Base-by-base conservation (phyloP, 1,140 invertebrate species). In the Euschistus heros region DNA sequence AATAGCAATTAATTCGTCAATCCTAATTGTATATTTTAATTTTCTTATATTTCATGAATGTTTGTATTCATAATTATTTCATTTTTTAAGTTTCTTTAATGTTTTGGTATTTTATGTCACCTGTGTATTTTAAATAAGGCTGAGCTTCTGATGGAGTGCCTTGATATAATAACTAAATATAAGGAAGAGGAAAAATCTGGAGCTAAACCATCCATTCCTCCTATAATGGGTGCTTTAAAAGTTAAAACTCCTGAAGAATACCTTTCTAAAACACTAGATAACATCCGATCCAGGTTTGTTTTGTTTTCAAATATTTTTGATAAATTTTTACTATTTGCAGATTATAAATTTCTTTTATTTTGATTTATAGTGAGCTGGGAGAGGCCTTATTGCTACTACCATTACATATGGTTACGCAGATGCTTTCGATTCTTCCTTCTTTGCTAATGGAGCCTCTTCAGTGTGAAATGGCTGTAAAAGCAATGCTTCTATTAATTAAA, bases 371-470 rank as follows among this genome's bases (percentile, higher is more conserved):
- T 75, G 92, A 97, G 73, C 76, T 98, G 50, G 92, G 97, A 75
- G 91, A 96, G 77, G 82, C 91, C 0, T 76, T 98, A 2, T 73
- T 97, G 0, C 76, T 95, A 10, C 76, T 98, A 26, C 91, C 94
- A 20, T 93, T 94, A 72, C 67, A 68, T 42, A 27, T 54, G 18
- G 63, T 65, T 26, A 81, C 84, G 26, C 81, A 84, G 62, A 89
- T 93, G 0, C 85, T 85, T 70, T 83, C 92, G 55, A 79, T 98
- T 59, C 78, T 98, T 0, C 75, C 85, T 66, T 77, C 85, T 68
- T 73, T 97, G 47, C 83, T 86, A 0, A 74, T 76, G 2, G 75
- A 68, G 81, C 80, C 27, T 81, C 86, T 70, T 80, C 90, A 61
- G 77, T 65, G 82, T 1, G 94, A 98, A 78, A 75, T 95, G 50